phyloP scores from a whole-genome alignment of 2,888 invertebrate genomes.

The Pseudococcus jackbeardsleyi region DNA sequence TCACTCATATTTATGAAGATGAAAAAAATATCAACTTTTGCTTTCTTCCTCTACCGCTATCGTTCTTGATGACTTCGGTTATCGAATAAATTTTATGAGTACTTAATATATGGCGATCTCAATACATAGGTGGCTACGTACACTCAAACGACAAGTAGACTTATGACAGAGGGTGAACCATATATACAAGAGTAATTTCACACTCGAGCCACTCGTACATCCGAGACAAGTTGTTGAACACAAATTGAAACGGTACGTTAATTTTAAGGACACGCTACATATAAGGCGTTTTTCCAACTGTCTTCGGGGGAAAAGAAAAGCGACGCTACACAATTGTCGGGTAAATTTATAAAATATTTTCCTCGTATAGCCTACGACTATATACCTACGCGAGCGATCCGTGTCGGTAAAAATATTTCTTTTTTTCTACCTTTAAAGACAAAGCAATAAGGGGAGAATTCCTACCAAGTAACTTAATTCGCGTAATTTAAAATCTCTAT shows the following conservation, averaged over 20 bases:
- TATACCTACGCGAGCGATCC: background rate
- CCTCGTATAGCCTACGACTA: background rate
- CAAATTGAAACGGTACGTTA: conserved; percentile 22
- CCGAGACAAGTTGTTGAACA: conserved; percentile 15
- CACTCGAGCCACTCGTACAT: conserved; percentile 3
- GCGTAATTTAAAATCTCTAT: conserved; percentile 30
- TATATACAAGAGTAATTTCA: conserved; percentile 10
- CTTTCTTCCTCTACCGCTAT: background rate
- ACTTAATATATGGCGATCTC: too few species aligned
- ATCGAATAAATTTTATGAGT: background rate
- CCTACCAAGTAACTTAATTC: background rate
- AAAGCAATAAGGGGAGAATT: background rate
- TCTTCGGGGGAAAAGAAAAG: conserved; percentile 2
- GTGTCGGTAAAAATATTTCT: background rate
- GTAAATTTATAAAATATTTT: conserved; percentile 7
- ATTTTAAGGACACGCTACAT: conserved; percentile 4
- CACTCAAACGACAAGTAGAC: background rate
- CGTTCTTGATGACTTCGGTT: background rate
- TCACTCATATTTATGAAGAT: background rate
- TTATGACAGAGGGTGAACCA: background rate
- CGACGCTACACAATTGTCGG: background rate
- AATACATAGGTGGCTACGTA: background rate
- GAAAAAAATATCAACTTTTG: background rate
- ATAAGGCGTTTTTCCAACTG: conserved; percentile 12
- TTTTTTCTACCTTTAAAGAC: background rate